Conservation (phyloP, 2,113 vertebrate species). For the Falco punctatus region DNA sequence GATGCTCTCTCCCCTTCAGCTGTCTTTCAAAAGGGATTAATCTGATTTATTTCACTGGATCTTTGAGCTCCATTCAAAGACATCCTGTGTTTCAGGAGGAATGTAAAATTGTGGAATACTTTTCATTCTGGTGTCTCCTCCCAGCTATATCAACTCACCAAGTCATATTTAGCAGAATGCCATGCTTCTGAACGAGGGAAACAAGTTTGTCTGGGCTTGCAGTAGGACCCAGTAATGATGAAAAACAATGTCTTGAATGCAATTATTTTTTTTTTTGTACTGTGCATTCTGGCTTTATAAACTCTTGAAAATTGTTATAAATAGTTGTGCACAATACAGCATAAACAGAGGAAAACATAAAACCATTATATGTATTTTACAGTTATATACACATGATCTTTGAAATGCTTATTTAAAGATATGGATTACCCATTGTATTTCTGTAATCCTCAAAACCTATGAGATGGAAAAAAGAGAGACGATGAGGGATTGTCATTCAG, state of each 20-base stretch:
- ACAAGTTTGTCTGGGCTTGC: background rate
- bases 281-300: background rate
- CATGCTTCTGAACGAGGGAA: background rate
- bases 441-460: background rate
- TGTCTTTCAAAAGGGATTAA: background rate
- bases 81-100: background rate
- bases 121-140: background rate
- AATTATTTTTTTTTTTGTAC: background rate
- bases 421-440: background rate
- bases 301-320: background rate
- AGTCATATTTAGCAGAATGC: background rate
- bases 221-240: background rate
- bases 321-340: background rate
- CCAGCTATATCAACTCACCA: background rate
- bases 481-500: background rate
- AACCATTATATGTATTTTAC: background rate
- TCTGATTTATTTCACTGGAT: background rate
- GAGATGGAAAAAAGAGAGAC: background rate
- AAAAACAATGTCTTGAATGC: background rate
- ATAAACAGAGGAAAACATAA: background rate
- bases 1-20: background rate
- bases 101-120: background rate
- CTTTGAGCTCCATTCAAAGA: background rate
- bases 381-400: fast-evolving
- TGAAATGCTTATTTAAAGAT: background rate